Evolutionary conservation across 2,888 invertebrate genomes (phyloP).

Genomic region (Ceramica pisi): DNA sequence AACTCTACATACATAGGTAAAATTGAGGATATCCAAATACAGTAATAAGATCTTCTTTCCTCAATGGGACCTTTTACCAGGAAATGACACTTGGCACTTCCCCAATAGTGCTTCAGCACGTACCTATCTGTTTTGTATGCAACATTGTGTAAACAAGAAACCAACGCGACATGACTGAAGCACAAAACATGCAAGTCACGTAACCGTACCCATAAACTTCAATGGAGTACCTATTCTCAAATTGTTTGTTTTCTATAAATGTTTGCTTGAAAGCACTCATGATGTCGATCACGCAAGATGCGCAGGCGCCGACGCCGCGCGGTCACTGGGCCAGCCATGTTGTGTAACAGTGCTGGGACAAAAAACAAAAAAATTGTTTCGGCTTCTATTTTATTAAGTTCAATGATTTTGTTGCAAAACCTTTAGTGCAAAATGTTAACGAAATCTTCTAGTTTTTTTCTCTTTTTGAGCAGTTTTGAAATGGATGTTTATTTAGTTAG

Average conservation of each 20-base stretch:
- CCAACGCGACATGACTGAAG: constrained; percentile 5
- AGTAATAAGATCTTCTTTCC: not conserved
- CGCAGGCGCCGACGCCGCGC: constrained; percentile 48
- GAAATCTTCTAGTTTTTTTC: constrained; percentile 8
- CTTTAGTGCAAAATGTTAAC: constrained; percentile 4
- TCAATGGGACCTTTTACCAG: not conserved
- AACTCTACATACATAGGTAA: not conserved
- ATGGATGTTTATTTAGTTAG: not conserved
- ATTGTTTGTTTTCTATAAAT: constrained; percentile 53
- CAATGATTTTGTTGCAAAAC: constrained; percentile 44
- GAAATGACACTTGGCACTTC: not conserved
- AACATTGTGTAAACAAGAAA: constrained; percentile 30
- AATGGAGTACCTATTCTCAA: constrained; percentile 46
- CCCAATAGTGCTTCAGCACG: not conserved
- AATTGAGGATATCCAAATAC: not conserved
- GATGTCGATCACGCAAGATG: constrained; percentile 61
- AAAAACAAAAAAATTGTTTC: constrained; percentile 41
- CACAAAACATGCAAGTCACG: constrained; percentile 28
- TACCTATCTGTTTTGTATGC: not conserved
- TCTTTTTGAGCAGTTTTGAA: too few relatives aligned
- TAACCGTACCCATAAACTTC: constrained; percentile 43
- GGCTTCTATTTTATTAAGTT: constrained; percentile 34
- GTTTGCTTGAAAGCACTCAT: constrained; percentile 48
- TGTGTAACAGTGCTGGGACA: constrained; percentile 43
- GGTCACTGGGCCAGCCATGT: constrained; percentile 63